Evolutionary conservation across 2,797 vertebrate genomes (phyloP), one percentile per base, ranked within the genome.

Genomic region (Sphenodon punctatus): DNA sequence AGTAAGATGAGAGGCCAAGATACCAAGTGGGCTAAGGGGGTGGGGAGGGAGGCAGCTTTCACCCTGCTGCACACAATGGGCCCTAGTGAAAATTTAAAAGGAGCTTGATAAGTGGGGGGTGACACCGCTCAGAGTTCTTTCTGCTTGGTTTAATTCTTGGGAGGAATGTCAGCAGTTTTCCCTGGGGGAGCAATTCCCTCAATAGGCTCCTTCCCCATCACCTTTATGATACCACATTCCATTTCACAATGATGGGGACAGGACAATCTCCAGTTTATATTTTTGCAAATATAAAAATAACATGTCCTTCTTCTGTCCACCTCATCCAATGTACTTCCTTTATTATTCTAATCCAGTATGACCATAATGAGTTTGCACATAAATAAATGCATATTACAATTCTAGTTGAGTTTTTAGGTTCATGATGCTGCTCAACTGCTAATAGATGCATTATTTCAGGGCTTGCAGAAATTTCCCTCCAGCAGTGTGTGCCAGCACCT

Each of bases 371-470:
- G 48, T 1, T 10, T 34, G 25, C 53, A 68, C 74, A 77, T 76
- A 85, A 78, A 87, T 83, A 85, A 84, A 67, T 66, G 32, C 6
- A 75, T 78, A 48, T 17, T 43, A 59, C 61, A 75, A 70, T 32
- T 75, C 67, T 85, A 39, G 39, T 59, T 41, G 19, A 58, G 13
- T 43, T 71, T 79, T 59, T 64, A 38, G 70, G n/a, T 42, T 17
- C 36, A 43, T 45, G 41, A 43, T 55, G 63, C 43, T 55, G 55
- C 27, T 78, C 34, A 43, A 16, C 34, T 51, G 32, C 15, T 36
- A 46, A 42, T 19, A 46, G 48, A 36, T 53, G 10, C 25, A 65
- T 60, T n/a, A n/a, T n/a, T 46, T 84, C 51, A 79, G 58, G 39
- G 22, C 20, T 55, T 46, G 19, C 11, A 68, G 20, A 63, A 38